Evolutionary conservation across 30 jellyfish, hydroid and myxozoan species (phyloP).

Genomic region (Cassiopea xamachana): DNA sequence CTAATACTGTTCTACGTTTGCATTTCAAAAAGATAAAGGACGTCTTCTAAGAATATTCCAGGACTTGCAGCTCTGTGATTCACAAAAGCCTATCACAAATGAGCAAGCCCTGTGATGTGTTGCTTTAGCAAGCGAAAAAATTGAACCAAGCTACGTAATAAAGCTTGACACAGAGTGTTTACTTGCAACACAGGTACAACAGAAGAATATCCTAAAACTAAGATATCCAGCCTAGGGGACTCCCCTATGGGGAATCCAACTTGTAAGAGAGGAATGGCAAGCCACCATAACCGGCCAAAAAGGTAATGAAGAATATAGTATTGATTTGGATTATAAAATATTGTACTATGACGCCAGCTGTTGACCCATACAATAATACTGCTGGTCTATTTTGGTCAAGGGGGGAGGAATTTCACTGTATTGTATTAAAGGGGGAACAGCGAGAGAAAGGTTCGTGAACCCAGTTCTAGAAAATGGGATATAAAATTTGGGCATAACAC

Average conservation of each 20-base stretch:
- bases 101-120: neutral
- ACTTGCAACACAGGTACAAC: conserved; percentile 9
- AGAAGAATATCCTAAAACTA: neutral
- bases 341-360: no score
- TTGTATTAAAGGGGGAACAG: no score
- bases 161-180: conserved; percentile 68
- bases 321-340: no score
- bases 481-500: no score
- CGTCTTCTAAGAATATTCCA: neutral
- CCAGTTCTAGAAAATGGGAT: no score
- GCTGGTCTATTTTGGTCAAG: no score
- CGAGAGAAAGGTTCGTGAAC: no score
- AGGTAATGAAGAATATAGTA: no score
- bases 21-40: neutral
- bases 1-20: neutral
- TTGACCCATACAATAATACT: no score
- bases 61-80: neutral
- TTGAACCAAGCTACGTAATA: conserved; percentile 39
- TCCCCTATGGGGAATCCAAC: neutral
- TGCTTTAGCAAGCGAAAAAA: conserved; percentile 66
- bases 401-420: no score
- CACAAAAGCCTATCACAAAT: neutral
- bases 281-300: no score
- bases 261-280: no score
- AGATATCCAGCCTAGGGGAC: neutral